Base-by-base conservation (phyloP, 2,888 invertebrate genomes). In the Eupithecia insigniata region DNA sequence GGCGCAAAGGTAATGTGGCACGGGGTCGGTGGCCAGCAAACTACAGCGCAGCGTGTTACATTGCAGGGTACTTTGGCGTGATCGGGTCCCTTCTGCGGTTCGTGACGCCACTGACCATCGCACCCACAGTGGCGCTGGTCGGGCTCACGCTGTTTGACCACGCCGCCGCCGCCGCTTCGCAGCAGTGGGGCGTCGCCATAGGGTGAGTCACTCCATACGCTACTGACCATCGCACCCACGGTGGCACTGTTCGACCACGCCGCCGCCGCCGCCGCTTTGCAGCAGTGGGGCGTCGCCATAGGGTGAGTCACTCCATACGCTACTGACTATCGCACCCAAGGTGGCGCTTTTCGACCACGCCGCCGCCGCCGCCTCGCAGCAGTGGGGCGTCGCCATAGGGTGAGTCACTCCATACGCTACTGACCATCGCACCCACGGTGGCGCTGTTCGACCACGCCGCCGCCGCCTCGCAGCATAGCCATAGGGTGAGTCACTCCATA, bases 211-310 rank as follows among this genome's bases (percentile, higher is more conserved):
- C 30, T 43, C 18, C 43, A 43, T 18, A 97, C 98, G 0, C 98
- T 98, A 0, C 89, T 98, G 73, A 97, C 97, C 0, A 97, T 98
- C 68, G 97, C 96, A 0, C 98, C 98, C 0, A 97, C 98, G 0
- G 97, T 98, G 10, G 96, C 97, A 0, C 90, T 98, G 69, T 97
- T 98, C 72, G 98, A 98, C 96, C 84, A 97, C 86, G 98, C 98
- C 0, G 96, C 97, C 0, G 94, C 95, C 0, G 97, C 97, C n/a
- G 97, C 97, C n/a, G 97, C 98, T 0, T n/a, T n/a, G n/a, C n/a
- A n/a, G n/a, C n/a, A n/a, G 80, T 98, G 98, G 98, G 97, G 97
- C 18, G 96, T n/a, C n/a, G n/a, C n/a, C n/a, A n/a, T n/a, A n/a
- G n/a, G n/a, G n/a, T n/a, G n/a, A n/a, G n/a, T n/a, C n/a, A n/a